phyloP scores from a whole-genome alignment of 2,888 invertebrate genomes.

The Amphipyra berbera region DNA sequence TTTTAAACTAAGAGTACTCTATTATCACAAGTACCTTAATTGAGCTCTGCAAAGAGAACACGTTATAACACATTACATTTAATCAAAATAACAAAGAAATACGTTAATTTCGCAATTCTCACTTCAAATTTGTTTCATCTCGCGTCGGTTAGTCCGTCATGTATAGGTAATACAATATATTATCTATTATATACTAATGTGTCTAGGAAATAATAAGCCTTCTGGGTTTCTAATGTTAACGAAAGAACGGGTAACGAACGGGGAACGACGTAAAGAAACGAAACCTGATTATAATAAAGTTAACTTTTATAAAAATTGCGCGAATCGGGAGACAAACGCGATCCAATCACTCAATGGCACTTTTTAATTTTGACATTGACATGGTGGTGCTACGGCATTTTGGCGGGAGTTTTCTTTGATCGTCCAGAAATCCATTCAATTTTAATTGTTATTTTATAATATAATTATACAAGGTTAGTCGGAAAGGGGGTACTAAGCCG shows the following conservation, averaged over 20 bases:
- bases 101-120: conserved; percentile 5
- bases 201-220: neutral
- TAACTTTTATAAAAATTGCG: conserved; percentile 27
- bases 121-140: neutral
- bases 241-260: too few relatives aligned
- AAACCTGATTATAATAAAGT: neutral
- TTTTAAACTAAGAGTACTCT: conserved; percentile 29
- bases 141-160: too few relatives aligned
- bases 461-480: too few relatives aligned
- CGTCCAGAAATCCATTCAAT: too few relatives aligned
- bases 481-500: too few relatives aligned
- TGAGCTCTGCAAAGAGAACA: conserved; percentile 2
- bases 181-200: neutral
- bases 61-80: conserved; percentile 12
- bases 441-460: too few relatives aligned
- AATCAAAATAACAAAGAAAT: neutral
- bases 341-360: neutral
- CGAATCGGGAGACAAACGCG: conserved; percentile 8
- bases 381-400: too few relatives aligned
- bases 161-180: too few relatives aligned
- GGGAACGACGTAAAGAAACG: too few relatives aligned
- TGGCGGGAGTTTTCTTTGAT: too few relatives aligned
- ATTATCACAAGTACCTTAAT: conserved; percentile 23
- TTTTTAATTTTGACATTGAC: neutral
- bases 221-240: neutral